Evolutionary conservation across 30 jellyfish, hydroid and myxozoan genomes (phyloP), one percentile per base, ranked within the genome.

Genomic region (Catostylus mosaicus): DNA sequence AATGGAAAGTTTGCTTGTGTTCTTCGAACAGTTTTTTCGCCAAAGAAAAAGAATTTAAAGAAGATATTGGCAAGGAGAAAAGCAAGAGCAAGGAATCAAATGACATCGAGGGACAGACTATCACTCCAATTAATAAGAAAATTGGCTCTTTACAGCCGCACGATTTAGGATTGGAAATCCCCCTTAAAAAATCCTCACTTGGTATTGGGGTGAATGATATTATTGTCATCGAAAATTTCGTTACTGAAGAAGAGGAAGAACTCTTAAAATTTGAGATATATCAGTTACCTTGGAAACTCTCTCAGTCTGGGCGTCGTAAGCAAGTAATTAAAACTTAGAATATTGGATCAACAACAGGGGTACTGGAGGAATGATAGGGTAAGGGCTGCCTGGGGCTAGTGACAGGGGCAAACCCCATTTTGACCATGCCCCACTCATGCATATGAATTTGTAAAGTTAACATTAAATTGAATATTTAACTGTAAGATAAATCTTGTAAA

Each of bases 271-370:
- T 26, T 0, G 97, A 85, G 69, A 89, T 95, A 14, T 52, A 95
- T 64, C 67, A 85, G 36, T 33, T 77, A 11, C 96, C 95, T 22
- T 95, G 99, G 99, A 95, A 85, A 65, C 72, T 83, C 60, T 95
- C 99, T 26, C 99, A 95, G 77, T 95, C 99, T 43, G 99, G 99
- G 6, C 73, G 99, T 14, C 83, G 97, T 45, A 95, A 95, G 62
- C 99, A 95, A 97, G 99, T 93, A 54, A 18, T 23, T 0, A 18
- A 9, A 50, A 46, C 19, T 46, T 46, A 46, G 60, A 19, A 11
- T 46, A 46, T 19, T n/a, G n/a, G n/a, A n/a, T n/a, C n/a, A n/a
- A n/a, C n/a, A n/a, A n/a, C n/a, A n/a, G n/a, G n/a, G n/a, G n/a
- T n/a, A n/a, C n/a, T n/a, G n/a, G n/a, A n/a, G n/a, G n/a, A n/a